Percentiles rank a stretch among this genome's conserved stretches.
These are phyloP conservation scores for Prionailurus bengalensis DNA, from an alignment of 2,113 vertebrate species.

Conservation along the genomic window DNA sequence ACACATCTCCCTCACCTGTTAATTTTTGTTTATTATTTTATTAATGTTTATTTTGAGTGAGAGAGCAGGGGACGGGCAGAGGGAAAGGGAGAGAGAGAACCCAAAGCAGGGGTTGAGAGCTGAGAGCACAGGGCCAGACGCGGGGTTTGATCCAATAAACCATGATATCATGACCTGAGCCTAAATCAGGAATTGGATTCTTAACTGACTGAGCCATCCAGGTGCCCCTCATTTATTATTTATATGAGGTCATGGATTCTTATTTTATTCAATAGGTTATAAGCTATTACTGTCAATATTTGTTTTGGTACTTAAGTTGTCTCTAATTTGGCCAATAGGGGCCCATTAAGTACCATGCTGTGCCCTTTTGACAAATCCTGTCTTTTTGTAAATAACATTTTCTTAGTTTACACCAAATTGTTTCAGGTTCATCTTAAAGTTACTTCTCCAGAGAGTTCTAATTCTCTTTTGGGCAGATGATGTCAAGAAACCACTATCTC, in stretches of 20 bases:
- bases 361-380: neutral
- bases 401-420: neutral
- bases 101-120: no score
- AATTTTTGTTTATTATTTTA: neutral
- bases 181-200: no score
- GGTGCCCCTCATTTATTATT: no score
- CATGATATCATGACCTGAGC: no score
- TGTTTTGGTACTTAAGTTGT: conserved; percentile 12
- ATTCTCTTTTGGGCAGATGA: neutral
- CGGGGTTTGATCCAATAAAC: no score
- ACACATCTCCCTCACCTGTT: neutral
- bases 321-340: neutral
- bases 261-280: conserved; percentile 8
- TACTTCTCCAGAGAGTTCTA: conserved; percentile 27
- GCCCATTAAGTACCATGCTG: neutral
- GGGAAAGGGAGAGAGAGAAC: no score
- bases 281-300: neutral
- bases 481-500: neutral
- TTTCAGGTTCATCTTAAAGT: conserved; percentile 4
- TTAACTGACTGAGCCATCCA: no score
- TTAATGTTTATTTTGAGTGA: no score
- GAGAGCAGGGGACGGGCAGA: no score
- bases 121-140: no score
- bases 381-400: neutral
- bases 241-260: neutral